Conservation (phyloP, 2,797 vertebrate genomes). For the Gymnodraco acuticeps region DNA sequence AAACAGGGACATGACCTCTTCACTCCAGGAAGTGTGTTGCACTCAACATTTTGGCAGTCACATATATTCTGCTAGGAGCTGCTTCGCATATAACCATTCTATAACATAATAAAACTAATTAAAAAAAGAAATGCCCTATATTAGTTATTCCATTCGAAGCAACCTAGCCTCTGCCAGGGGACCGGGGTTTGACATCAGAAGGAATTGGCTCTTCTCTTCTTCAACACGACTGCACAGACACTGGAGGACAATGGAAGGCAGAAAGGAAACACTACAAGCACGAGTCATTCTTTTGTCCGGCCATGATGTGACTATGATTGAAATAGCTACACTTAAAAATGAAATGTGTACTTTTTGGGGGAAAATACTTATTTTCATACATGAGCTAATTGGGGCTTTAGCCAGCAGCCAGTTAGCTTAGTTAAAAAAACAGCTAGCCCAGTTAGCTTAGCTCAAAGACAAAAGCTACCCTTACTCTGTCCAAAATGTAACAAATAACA, state of each 20-base stretch:
- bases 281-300: not conserved
- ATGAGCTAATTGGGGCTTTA: no score
- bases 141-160: conserved; percentile 22
- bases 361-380: not conserved
- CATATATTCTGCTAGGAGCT: conserved; percentile 37
- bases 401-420: not conserved
- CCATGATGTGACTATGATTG: not conserved
- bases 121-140: conserved; percentile 52
- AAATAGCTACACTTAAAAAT: not conserved
- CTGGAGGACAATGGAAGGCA: conserved; percentile 31
- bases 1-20: conserved; percentile 46
- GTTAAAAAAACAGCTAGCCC: not conserved
- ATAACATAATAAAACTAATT: conserved; percentile 37
- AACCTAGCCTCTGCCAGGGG: not conserved
- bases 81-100: conserved; percentile 41
- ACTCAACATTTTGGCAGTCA: conserved; percentile 53
- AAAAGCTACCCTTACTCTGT: not conserved
- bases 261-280: conserved; percentile 3
- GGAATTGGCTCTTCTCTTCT: conserved; percentile 6
- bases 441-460: not conserved
- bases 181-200: not conserved
- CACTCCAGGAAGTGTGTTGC: conserved; percentile 26
- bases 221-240: conserved; percentile 14
- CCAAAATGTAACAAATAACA: not conserved
- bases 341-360: not conserved